Evolutionary conservation across 2,113 vertebrate species (phyloP), one percentile per base, ranked within the genome.

Genomic region (Myiagra hebetior): DNA sequence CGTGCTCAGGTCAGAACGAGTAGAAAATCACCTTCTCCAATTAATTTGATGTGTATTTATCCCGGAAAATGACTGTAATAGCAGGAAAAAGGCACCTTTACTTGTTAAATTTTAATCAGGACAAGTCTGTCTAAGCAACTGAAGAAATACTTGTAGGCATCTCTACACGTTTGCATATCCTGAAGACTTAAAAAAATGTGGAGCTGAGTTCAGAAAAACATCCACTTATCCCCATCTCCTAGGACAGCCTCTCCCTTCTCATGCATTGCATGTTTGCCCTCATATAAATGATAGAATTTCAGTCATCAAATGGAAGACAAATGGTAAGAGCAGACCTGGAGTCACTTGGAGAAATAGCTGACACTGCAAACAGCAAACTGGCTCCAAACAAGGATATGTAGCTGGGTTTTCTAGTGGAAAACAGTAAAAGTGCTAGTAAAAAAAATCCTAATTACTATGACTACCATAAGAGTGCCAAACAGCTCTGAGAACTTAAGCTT

Each of bases 1-100:
- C 4, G 14, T 33, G 18, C 33, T 59, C 30, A 47, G 53, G 17
- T 53, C 67, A 73, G 57, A 90, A 41, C 17, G 16, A 70, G 26
- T 27, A 73, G 24, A 86, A 92, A 81, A 78, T 63, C 21, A 87
- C 14, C 8, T 50, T 76, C 50, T 70, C 52, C 35, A 26, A 35
- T 55, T 68, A 70, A 63, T 47, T 30, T 79, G 20, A 82, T 7
- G 6, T 33, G 64, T 0, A 0, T 1, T 59, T 27, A 68, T 41
- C 33, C 39, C 59, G 12, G 60, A 76, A 46, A 91, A 70, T 14
- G 1, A 67, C 24, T 35, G 13, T 19, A 55, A 75, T 4, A 85
- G 52, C 23, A 63, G 33, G 11, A 28, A 81, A 78, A 70, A 63
- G 21, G 13, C 33, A 56, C 15, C 19, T 60, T 42, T 52, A 68